phyloP scores from a whole-genome alignment of 2,797 vertebrate species.

The Columba guinea region DNA sequence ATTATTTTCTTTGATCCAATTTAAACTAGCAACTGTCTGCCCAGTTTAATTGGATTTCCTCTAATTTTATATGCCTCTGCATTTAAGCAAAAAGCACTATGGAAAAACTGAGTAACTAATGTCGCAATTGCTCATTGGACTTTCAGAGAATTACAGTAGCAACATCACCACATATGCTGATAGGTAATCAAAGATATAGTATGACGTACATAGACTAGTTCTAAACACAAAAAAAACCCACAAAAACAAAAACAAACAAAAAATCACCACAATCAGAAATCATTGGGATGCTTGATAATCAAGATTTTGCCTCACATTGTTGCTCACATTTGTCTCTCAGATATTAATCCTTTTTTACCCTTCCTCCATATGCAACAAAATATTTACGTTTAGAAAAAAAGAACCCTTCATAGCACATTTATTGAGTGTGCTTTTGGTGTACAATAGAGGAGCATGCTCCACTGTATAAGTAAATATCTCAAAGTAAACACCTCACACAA shows the following conservation, averaged over 20 bases:
- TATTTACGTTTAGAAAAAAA: constrained; percentile 16
- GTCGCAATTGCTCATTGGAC: not conserved
- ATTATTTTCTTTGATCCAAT: not conserved
- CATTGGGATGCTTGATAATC: not conserved
- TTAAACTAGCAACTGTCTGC: not conserved
- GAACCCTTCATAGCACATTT: not conserved
- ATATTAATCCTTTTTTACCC: not conserved
- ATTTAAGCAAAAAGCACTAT: not conserved
- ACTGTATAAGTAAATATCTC: constrained; percentile 7
- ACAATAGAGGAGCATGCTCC: not conserved
- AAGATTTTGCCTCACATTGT: not conserved
- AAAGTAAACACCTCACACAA: constrained; percentile 31
- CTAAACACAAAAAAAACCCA: not conserved
- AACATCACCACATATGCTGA: not conserved
- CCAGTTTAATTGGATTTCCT: not conserved
- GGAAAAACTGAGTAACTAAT: not conserved
- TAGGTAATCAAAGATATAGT: not conserved
- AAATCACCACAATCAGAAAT: not conserved
- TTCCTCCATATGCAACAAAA: not conserved
- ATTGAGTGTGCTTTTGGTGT: not conserved
- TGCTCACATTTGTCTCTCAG: not conserved
- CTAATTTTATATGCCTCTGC: not conserved
- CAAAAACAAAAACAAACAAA: too few relatives aligned
- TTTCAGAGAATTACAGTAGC: not conserved
- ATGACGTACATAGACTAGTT: not conserved